These are phyloP conservation scores for Antennarius maculatus DNA, from an alignment of 2,797 vertebrate genomes.

Conservation along the genomic window DNA sequence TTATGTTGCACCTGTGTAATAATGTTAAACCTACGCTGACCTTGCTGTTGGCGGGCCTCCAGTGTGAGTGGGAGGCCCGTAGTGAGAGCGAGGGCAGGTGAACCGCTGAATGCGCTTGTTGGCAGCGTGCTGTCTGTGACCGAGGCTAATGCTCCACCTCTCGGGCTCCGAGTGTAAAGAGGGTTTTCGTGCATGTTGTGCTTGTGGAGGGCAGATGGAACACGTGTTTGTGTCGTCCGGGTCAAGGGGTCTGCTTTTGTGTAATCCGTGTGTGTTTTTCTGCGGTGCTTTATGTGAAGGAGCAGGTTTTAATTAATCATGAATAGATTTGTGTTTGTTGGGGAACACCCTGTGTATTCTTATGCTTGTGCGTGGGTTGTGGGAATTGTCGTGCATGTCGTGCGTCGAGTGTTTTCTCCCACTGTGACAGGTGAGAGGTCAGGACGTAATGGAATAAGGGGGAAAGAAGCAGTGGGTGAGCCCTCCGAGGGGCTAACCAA, in stretches of 20 bases:
- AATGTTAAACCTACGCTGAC: slow-evolving; percentile 45
- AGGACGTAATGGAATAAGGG: slow-evolving; percentile 33
- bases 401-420: slow-evolving; percentile 17
- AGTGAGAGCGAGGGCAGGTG: slow-evolving; percentile 32
- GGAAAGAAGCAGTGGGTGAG: slow-evolving; percentile 30
- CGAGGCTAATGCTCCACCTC: too few relatives aligned
- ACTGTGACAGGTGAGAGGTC: slow-evolving; percentile 57
- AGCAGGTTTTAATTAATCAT: slow-evolving; percentile 27
- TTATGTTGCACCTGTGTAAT: slow-evolving; percentile 42
- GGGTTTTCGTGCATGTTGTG: slow-evolving; percentile 23
- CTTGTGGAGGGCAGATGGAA: slow-evolving; percentile 4
- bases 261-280: slow-evolving; percentile 8
- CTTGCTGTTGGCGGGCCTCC: slow-evolving; percentile 55
- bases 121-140: slow-evolving; percentile 33
- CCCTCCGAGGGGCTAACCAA: slow-evolving; percentile 32
- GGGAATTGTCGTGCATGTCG: not conserved
- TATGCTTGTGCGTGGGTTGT: slow-evolving; percentile 1
- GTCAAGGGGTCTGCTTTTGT: slow-evolving; percentile 7
- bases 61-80: slow-evolving; percentile 44
- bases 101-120: slow-evolving; percentile 29
- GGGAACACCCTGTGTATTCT: slow-evolving; percentile 1
- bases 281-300: slow-evolving; percentile 1
- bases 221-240: slow-evolving; percentile 13
- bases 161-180: not conserved
- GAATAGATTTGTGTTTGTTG: slow-evolving; percentile 21